Conservation (phyloP, 2,888 invertebrate species). For the Hololepta plana region DNA sequence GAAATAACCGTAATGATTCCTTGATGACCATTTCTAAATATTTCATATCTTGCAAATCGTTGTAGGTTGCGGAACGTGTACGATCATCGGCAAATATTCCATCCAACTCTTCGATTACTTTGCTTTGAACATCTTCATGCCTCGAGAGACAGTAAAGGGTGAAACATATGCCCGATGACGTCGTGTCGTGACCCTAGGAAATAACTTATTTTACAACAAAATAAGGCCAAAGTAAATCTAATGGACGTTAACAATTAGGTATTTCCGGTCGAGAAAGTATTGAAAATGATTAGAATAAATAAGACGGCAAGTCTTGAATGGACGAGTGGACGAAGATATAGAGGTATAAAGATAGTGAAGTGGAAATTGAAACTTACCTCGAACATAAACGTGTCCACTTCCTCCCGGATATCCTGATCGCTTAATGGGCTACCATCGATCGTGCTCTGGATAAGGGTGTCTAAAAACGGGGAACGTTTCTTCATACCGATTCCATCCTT, state of each 20-base stretch:
- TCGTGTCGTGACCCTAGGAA: constrained; percentile 31
- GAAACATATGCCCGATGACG: constrained; percentile 28
- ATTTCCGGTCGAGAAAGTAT: no score
- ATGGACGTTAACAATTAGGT: no score
- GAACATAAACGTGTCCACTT: constrained; percentile 60
- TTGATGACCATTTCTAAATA: constrained; percentile 35
- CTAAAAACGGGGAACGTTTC: constrained; percentile 47
- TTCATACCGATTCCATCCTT: constrained; percentile 33
- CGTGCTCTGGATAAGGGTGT: constrained; percentile 36
- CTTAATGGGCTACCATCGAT: constrained; percentile 38
- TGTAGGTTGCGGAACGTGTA: constrained; percentile 12
- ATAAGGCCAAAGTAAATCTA: no score
- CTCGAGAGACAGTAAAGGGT: constrained; percentile 26
- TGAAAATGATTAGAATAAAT: no score
- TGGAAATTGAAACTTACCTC: constrained; percentile 29
- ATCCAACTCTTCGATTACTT: constrained; percentile 25
- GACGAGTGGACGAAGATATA: no score
- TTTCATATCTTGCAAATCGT: constrained; percentile 31
- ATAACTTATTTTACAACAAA: no score
- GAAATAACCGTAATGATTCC: constrained; percentile 33
- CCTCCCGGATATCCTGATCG: constrained; percentile 42
- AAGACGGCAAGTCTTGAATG: no score
- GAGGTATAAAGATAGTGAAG: not conserved
- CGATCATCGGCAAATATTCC: constrained; percentile 18
- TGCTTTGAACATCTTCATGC: constrained; percentile 26